A percentile compares a stretch with the other conserved stretches of the same genome.
Evolutionary conservation across 2,113 vertebrate species (phyloP).

Genomic region (Felis chaus): DNA sequence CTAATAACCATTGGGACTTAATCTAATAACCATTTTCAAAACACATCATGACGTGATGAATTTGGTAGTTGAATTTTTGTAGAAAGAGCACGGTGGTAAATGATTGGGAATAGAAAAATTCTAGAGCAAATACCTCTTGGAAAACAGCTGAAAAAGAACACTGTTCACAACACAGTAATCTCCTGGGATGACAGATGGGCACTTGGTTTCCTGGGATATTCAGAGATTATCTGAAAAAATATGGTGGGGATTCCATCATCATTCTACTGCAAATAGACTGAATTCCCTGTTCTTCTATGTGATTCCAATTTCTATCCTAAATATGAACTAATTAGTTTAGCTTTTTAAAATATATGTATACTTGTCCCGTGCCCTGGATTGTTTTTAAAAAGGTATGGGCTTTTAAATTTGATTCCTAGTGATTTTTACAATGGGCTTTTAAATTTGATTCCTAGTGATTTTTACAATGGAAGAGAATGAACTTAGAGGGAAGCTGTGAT

Average conservation of each 20-base stretch:
- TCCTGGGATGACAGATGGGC: constrained; percentile 50
- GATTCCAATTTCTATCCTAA: constrained; percentile 46
- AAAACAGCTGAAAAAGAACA: constrained; percentile 49
- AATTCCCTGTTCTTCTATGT: not conserved
- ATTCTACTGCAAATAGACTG: not conserved
- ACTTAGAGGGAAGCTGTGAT: not conserved
- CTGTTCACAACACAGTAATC: constrained; percentile 4
- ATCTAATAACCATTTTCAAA: constrained; percentile 30
- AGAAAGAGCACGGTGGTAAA: not conserved
- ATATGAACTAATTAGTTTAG: not conserved
- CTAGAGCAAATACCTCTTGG: constrained; percentile 8
- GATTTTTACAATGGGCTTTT: not conserved
- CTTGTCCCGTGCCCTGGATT: not conserved
- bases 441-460: not conserved
- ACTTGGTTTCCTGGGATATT: constrained; percentile 54
- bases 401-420: not conserved
- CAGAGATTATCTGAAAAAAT: not conserved
- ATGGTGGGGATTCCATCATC: not conserved
- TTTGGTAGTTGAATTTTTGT: constrained; percentile 22
- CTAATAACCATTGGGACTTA: not conserved
- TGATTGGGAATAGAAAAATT: constrained; percentile 20
- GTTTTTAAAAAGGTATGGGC: not conserved
- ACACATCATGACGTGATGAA: not conserved
- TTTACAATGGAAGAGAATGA: not conserved
- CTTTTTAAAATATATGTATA: not conserved